Percentiles rank a stretch among this genome's conserved stretches.
Evolutionary conservation across 2,797 vertebrate genomes (phyloP).

Genomic region (Brachyalestes nurse): DNA sequence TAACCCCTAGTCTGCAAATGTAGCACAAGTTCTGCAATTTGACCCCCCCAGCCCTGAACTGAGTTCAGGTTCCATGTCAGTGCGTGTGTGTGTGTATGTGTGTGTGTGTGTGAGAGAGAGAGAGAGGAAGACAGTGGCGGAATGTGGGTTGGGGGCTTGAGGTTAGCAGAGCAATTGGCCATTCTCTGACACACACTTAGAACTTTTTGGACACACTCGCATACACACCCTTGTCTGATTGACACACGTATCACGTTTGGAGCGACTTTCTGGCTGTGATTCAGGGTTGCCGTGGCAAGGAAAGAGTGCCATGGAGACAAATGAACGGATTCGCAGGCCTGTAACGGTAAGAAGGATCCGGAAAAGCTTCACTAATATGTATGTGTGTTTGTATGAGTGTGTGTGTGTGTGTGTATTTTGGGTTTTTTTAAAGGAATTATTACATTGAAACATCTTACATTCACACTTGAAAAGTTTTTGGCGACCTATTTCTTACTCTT

Average conservation of each 20-base stretch:
- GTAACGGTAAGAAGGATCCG: slow-evolving; percentile 76
- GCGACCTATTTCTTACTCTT: slow-evolving; percentile 32
- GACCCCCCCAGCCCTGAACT: slow-evolving; percentile 68
- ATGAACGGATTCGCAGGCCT: slow-evolving; percentile 79
- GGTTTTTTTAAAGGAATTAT: slow-evolving; percentile 19
- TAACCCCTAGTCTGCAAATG: slow-evolving; percentile 86
- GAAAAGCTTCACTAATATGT: slow-evolving; percentile 29
- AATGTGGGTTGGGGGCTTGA: slow-evolving; percentile 63
- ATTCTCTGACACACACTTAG: slow-evolving; percentile 62
- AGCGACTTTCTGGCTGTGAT: slow-evolving; percentile 65
- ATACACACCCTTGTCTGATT: slow-evolving; percentile 39
- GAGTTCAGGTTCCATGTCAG: slow-evolving; percentile 76
- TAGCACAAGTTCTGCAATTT: slow-evolving; percentile 87
- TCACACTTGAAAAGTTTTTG: slow-evolving; percentile 22
- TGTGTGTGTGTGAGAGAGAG: slow-evolving; percentile 46
- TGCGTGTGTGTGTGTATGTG: slow-evolving; percentile 53
- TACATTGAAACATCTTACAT: not conserved
- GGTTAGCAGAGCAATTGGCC: slow-evolving; percentile 69
- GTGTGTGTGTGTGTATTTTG: not conserved
- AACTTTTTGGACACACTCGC: slow-evolving; percentile 52
- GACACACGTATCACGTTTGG: slow-evolving; percentile 58
- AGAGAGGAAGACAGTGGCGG: slow-evolving; percentile 55
- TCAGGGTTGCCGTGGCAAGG: slow-evolving; percentile 75
- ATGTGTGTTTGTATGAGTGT: slow-evolving; percentile 28
- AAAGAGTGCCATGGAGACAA: slow-evolving; percentile 80